Evolutionary conservation across 2,888 invertebrate genomes (phyloP).

Genomic region (Lasioglossum oenotherae): DNA sequence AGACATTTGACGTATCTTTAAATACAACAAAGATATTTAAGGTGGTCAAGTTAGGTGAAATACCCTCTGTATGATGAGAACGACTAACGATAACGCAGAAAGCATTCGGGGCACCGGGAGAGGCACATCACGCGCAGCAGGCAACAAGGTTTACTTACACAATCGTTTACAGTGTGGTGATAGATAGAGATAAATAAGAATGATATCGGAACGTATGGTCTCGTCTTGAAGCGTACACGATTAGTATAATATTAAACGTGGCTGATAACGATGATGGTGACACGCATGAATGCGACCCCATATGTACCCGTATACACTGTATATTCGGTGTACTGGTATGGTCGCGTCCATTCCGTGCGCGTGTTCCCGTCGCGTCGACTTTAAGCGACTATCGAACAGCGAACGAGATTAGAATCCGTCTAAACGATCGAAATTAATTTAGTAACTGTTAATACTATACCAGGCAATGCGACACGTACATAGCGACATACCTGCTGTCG

Average conservation of each 20-base stretch:
- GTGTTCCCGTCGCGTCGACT: conserved; percentile 30
- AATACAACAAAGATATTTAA: too few relatives aligned
- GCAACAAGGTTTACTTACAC: conserved; percentile 1
- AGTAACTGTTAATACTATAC: conserved; percentile 84
- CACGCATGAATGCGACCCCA: neutral
- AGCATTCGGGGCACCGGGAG: neutral
- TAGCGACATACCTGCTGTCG: conserved; percentile 85
- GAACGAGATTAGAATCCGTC: conserved; percentile 55
- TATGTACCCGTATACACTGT: neutral
- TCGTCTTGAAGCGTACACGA: conserved; percentile 9
- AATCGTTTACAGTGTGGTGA: neutral
- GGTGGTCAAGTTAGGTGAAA: too few relatives aligned
- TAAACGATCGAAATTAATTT: conserved; percentile 77
- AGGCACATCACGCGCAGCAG: neutral
- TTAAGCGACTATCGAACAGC: conserved; percentile 51
- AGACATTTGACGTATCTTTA: too few relatives aligned
- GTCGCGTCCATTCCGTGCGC: neutral
- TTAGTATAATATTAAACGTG: neutral
- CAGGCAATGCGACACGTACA: conserved; percentile 85
- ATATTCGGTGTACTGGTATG: neutral
- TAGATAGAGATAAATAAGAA: neutral
- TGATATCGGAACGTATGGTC: neutral
- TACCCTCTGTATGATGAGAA: neutral
- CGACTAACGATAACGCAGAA: neutral
- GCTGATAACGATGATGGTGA: neutral